Evolutionary conservation across 1,140 invertebrate species (phyloP).

Genomic region (Drosophila ercepeae): DNA sequence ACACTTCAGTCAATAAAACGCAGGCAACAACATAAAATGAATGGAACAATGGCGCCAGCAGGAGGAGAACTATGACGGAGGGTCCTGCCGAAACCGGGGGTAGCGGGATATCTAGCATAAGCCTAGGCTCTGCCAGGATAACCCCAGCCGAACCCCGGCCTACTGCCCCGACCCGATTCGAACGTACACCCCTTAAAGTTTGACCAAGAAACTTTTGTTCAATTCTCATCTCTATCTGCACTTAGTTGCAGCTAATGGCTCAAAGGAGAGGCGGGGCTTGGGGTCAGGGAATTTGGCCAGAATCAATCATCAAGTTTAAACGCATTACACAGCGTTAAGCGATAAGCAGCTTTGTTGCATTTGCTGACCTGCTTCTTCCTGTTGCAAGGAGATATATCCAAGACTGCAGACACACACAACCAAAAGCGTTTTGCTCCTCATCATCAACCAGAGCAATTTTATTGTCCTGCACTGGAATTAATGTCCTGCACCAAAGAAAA

Average conservation of each 20-base stretch:
- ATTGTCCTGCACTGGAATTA: constrained; percentile 51
- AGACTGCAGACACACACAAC: constrained; percentile 25
- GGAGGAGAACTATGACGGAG: constrained; percentile 21
- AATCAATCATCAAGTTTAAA: constrained; percentile 82
- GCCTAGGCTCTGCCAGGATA: constrained; percentile 34
- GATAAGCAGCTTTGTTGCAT: constrained; percentile 81
- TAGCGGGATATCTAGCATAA: background rate
- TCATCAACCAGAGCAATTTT: constrained; percentile 73
- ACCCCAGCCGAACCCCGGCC: constrained; percentile 13
- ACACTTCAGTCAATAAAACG: constrained; percentile 78
- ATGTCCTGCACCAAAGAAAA: background rate
- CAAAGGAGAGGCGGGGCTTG: background rate
- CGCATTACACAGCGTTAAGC: constrained; percentile 79
- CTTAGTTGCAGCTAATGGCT: constrained; percentile 65
- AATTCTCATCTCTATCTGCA: constrained; percentile 52
- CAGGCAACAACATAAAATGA: constrained; percentile 77
- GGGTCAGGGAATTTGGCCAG: constrained; percentile 8
- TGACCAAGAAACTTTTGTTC: constrained; percentile 67
- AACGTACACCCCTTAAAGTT: constrained; percentile 47
- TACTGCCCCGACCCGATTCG: background rate
- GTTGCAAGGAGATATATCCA: constrained; percentile 46
- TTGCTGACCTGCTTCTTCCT: constrained; percentile 51
- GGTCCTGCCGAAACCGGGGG: background rate
- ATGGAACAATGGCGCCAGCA: constrained; percentile 68
- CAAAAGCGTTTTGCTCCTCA: constrained; percentile 40